Evolutionary conservation across 2,113 vertebrate species (phyloP), one percentile per base, ranked within the genome.

Genomic region (Trachemys scripta): DNA sequence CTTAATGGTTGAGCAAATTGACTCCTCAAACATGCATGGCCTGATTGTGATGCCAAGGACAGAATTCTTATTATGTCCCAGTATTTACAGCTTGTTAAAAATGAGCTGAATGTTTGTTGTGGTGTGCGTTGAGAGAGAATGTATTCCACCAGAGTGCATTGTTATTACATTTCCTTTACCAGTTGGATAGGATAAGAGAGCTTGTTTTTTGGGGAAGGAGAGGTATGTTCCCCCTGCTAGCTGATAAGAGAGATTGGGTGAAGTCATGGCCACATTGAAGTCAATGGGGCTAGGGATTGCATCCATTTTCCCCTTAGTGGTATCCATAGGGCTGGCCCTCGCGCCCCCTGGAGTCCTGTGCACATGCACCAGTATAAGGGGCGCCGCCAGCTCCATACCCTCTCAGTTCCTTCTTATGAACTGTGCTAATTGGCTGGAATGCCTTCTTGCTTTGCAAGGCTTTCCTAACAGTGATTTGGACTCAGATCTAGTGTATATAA

Each of bases 11-110:
- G 20, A 3, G 29, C 35, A 47, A 45, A 10, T 38, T 9, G 22
- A 13, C 38, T 80, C 31, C 10, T 53, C 6, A 72, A 27, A 25
- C n/a, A 38, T 31, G 27, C 0, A 4, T 45, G 20, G n/a, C 69
- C n/a, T 4, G 25, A 65, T 31, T 95, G 54, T 0, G 0, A 27
- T 1, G 8, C 6, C 35, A 56, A 57, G 35, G 65, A 59, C 24
- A 38, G 35, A 16, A 25, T 80, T 88, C 59, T 35, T 35, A 62
- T 14, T 31, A 65, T 8, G 59, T 35, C 59, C 59, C 59, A 17
- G 5, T 1, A 0, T 10, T 88, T 82, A 10, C 10, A 4, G 62
- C 72, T 75, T 35, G 9, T 35, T 10, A n/a, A 42, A 78, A 59
- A 57, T 38, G 62, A 84, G 22, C 45, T 53, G 49, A 29, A 89